Base-by-base conservation (phyloP, 2,113 vertebrate species). In the Loxodonta africana region DNA sequence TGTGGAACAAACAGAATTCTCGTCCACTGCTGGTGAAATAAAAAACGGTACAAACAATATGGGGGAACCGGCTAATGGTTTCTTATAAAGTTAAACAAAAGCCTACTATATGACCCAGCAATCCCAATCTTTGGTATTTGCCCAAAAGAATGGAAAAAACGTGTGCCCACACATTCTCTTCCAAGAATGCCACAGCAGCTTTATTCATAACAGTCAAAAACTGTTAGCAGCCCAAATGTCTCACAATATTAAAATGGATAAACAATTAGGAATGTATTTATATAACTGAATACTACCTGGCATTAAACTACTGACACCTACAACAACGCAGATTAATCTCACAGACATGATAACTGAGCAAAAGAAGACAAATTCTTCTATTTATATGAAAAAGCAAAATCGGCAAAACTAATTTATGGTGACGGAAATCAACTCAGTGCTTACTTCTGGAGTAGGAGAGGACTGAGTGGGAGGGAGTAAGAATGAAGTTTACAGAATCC, bases 131-230 rank as follows among this genome's bases (percentile, higher is more conserved):
- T 81, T 9, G 44, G 12, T n/a, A 78, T 87, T 46, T 51, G 21
- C 14, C 14, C n/a, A 88, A 94, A 82, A 95, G n/a, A 84, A 86
- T 91, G 25, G 87, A 84, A 91, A 88, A 62, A 62, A 62, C 28
- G 15, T n/a, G 63, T 6, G 15, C 2, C 10, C 51, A 71, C 51
- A 71, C 33, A 51, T 85, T 95, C 89, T 87, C 77, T 15, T 63
- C 4, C 23, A 62, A 83, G 46, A 51, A 88, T 71, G 63, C 4
- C 69, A 95, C 0, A 18, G 4, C 41, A 81, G 25, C 73, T 91
- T 93, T 85, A 63, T 30, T 83, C 33, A 63, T 80, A 69, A 57
- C 20, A 91, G 44, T 46, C 18, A 90, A 78, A 65, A 90, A 86
- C 20, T 78, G 18, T 67, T 80, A 69, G 60, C 51, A 83, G 82